Evolutionary conservation across 1,140 invertebrate species (phyloP).

Genomic region (Stegodyphus mimosarum): DNA sequence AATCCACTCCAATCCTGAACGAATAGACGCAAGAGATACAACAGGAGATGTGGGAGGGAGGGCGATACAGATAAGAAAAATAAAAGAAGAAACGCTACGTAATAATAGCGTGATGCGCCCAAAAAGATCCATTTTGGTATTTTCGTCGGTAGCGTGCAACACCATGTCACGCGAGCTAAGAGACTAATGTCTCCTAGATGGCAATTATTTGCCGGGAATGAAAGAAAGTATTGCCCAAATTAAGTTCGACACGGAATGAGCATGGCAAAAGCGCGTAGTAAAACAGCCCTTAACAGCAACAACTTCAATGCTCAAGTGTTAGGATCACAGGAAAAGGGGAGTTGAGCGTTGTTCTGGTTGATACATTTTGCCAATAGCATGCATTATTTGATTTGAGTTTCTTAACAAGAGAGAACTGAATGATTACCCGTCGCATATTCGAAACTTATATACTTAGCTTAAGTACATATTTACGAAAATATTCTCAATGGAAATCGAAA

Average conservation of each 20-base stretch:
- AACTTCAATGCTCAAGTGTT: no score
- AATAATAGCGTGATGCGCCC: constrained; percentile 26
- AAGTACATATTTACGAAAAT: no score
- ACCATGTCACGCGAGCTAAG: constrained; percentile 33
- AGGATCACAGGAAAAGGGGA: background rate
- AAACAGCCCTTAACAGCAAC: no score
- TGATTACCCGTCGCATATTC: no score
- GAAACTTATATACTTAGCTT: no score
- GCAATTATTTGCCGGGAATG: constrained; percentile 48
- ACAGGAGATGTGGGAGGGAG: background rate
- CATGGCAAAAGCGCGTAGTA: no score
- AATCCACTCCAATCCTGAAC: no score
- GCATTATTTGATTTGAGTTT: no score
- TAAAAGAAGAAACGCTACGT: constrained; percentile 1
- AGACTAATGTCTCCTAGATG: constrained; percentile 56
- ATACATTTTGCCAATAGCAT: no score
- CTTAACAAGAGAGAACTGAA: no score
- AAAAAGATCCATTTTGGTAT: constrained; percentile 39
- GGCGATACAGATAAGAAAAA: background rate
- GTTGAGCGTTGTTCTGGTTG: background rate
- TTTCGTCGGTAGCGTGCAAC: constrained; percentile 42
- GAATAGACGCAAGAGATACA: background rate
- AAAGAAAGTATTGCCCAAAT: constrained; percentile 58
- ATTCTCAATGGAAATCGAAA: no score
- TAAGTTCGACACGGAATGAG: constrained; percentile 52